phyloP scores from a whole-genome alignment of 53 echinoderm and acorn worm species.

The Apostichopus leukothele region DNA sequence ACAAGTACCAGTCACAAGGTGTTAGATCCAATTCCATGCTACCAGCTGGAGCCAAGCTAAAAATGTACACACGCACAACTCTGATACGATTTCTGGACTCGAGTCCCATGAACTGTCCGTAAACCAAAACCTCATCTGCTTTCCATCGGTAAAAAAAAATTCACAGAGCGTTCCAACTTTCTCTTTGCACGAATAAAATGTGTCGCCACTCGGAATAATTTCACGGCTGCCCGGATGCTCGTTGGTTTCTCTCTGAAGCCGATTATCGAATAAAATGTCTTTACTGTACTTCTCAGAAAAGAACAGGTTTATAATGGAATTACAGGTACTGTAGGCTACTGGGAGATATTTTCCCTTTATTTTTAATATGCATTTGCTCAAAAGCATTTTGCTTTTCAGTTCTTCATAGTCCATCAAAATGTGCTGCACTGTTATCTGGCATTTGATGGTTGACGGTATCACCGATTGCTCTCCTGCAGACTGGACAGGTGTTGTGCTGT shows the following conservation, averaged over 20 bases:
- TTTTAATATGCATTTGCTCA: background rate
- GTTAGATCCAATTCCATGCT: no score
- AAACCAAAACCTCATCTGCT: background rate
- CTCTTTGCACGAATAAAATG: background rate
- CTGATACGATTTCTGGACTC: background rate
- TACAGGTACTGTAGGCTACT: background rate
- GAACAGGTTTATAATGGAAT: background rate
- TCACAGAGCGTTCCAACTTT: no score
- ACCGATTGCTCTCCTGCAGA: slow-evolving; percentile 64
- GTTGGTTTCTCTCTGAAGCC: background rate
- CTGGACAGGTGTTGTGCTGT: slow-evolving; percentile 90
- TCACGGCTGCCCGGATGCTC: background rate
- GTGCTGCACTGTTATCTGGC: background rate
- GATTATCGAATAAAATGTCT: background rate
- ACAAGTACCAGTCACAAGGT: no score
- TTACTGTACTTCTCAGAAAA: background rate
- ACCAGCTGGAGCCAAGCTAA: no score
- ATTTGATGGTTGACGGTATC: background rate
- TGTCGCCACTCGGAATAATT: background rate
- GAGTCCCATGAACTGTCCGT: background rate
- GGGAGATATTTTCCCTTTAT: background rate
- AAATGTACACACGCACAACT: background rate
- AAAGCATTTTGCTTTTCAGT: background rate
- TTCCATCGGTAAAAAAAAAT: background rate
- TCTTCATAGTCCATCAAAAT: background rate